phyloP scores from a whole-genome alignment of 2,888 invertebrate species.

The Eristalis intricaria region DNA sequence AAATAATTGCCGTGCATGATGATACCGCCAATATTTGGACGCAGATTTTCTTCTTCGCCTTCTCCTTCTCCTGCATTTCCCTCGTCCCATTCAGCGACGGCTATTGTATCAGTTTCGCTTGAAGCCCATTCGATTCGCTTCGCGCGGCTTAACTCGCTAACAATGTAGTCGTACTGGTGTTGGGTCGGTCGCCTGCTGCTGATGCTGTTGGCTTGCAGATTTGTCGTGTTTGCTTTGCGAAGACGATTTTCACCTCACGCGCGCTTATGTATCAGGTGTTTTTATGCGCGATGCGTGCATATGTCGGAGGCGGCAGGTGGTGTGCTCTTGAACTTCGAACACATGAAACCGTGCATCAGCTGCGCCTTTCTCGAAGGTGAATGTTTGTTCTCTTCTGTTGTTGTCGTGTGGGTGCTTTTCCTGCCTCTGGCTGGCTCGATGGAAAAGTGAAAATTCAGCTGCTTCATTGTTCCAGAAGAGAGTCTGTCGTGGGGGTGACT shows the following conservation, averaged over 20 bases:
- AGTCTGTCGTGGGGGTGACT: not conserved
- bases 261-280: too few relatives aligned
- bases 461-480: constrained; percentile 11
- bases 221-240: constrained; percentile 16
- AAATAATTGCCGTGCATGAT: constrained; percentile 28
- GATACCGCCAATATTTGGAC: constrained; percentile 16
- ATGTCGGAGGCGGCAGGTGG: constrained; percentile 15
- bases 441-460: constrained; percentile 45
- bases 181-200: not conserved
- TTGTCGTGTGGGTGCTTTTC: not conserved
- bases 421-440: not conserved
- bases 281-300: constrained; percentile 9
- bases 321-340: constrained; percentile 64
- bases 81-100: not conserved
- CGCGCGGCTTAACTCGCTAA: constrained; percentile 44
- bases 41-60: constrained; percentile 26
- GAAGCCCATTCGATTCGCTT: constrained; percentile 55
- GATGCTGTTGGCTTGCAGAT: not conserved
- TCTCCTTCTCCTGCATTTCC: not conserved
- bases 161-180: constrained; percentile 26
- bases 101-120: constrained; percentile 2
- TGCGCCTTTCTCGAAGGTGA: constrained; percentile 24
- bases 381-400: not conserved
- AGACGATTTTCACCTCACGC: constrained; percentile 29
- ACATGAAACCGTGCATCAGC: constrained; percentile 2